These are phyloP conservation scores for Cephalopterus ornatus DNA, from an alignment of 2,113 vertebrate genomes.

Conservation along the genomic window DNA sequence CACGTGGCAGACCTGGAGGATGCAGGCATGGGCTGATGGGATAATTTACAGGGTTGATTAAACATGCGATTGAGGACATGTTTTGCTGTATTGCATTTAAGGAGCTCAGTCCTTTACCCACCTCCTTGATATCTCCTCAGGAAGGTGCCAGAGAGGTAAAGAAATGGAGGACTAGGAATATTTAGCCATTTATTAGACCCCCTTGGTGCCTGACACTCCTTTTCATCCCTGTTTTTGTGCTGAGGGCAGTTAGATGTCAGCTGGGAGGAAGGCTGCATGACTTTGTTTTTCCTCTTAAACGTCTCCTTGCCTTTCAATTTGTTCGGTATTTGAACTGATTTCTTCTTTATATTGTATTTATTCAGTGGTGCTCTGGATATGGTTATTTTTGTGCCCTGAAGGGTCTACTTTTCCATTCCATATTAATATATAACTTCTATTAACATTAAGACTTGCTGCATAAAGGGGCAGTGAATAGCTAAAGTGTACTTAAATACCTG, in stretches of 20 bases:
- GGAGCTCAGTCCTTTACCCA: not conserved
- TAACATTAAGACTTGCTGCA: not conserved
- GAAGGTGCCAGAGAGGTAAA: not conserved
- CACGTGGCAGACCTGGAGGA: not conserved
- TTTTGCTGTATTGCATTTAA: not conserved
- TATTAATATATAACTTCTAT: not conserved
- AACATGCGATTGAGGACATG: fast-evolving
- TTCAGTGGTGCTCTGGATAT: not conserved
- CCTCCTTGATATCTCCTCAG: not conserved
- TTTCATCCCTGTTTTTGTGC: not conserved
- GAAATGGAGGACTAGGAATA: not conserved
- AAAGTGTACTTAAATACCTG: not conserved
- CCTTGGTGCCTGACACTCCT: not conserved
- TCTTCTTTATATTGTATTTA: conserved; percentile 12
- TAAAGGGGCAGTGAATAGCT: not conserved
- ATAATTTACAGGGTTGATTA: not conserved
- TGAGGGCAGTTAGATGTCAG: not conserved
- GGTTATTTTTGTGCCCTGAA: conserved; percentile 20
- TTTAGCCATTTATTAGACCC: not conserved
- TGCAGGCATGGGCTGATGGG: not conserved
- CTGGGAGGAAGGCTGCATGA: not conserved
- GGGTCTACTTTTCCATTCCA: not conserved
- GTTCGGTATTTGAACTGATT: conserved; percentile 2
- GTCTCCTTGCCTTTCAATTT: conserved; percentile 20
- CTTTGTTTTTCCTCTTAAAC: conserved; percentile 1